Evolutionary conservation across 2,888 invertebrate genomes (phyloP).

Genomic region (Lomographa bimaculata): DNA sequence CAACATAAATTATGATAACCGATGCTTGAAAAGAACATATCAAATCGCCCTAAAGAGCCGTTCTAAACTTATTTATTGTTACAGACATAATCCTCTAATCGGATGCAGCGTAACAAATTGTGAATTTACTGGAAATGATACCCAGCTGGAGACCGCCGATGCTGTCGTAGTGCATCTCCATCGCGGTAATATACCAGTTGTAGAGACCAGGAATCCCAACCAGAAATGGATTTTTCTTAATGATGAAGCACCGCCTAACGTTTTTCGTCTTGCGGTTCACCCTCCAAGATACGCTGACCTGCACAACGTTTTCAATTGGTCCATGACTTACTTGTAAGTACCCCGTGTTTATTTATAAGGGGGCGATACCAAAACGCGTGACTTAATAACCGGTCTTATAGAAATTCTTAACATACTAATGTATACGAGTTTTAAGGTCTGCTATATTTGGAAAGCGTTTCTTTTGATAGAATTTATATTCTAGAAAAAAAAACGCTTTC

Average conservation of each 20-base stretch:
- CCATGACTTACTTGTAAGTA: constrained; percentile 85
- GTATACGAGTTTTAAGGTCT: too few relatives aligned
- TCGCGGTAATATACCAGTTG: constrained; percentile 45
- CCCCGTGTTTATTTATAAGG: too few relatives aligned
- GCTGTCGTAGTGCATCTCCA: constrained; percentile 85
- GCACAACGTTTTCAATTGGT: constrained; percentile 88
- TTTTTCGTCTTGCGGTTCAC: constrained; percentile 69
- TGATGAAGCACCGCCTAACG: constrained; percentile 86
- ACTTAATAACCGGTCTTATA: too few relatives aligned
- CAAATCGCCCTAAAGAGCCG: neutral
- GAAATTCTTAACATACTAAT: too few relatives aligned
- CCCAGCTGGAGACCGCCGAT: constrained; percentile 78
- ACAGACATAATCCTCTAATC: constrained; percentile 79
- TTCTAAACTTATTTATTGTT: constrained; percentile 9
- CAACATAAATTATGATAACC: too few relatives aligned
- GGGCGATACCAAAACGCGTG: too few relatives aligned
- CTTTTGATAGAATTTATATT: too few relatives aligned
- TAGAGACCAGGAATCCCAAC: constrained; percentile 44
- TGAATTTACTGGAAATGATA: constrained; percentile 79
- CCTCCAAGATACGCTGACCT: constrained; percentile 62
- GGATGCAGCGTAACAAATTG: constrained; percentile 86
- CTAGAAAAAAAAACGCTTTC: too few relatives aligned
- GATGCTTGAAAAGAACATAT: too few relatives aligned
- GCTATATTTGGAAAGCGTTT: too few relatives aligned
- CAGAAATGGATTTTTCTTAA: constrained; percentile 89